Percentiles rank a stretch among this genome's conserved stretches.
Evolutionary conservation across 2,888 invertebrate species (phyloP).

Genomic region (Dasysyrphus albostriatus): DNA sequence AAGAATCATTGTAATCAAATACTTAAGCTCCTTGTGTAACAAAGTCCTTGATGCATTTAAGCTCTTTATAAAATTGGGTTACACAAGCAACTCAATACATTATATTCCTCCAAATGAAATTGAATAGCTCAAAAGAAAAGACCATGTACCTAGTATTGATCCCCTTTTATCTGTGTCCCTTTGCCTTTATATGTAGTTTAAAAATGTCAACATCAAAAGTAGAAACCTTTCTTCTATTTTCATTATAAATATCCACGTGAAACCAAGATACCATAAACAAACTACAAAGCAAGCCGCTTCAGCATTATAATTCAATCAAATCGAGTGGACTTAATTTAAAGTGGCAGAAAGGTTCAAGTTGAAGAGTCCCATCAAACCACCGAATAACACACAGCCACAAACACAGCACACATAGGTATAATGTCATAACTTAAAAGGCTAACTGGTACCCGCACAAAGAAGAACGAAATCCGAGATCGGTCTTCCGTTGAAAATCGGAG

Average conservation of each 20-base stretch:
- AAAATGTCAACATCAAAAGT: conserved; percentile 6
- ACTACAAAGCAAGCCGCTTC: conserved; percentile 50
- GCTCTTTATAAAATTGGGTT: no score
- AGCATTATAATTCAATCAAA: conserved; percentile 55
- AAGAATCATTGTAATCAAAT: no score
- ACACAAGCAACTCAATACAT: no score
- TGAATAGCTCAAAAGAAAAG: no score
- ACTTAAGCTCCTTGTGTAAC: background rate
- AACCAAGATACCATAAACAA: conserved; percentile 25
- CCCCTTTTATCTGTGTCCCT: no score
- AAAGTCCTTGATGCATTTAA: background rate
- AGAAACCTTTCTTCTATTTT: background rate
- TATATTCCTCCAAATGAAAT: no score
- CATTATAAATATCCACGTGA: conserved; percentile 38
- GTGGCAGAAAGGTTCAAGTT: conserved; percentile 58
- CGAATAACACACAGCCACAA: background rate
- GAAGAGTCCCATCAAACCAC: conserved; percentile 34
- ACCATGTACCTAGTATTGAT: no score
- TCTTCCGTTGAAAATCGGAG: conserved; percentile 66
- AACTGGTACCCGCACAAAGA: conserved; percentile 46
- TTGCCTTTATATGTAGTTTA: no score
- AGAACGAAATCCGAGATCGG: conserved; percentile 56
- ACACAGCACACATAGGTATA: conserved; percentile 1
- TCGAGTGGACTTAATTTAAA: conserved; percentile 67
- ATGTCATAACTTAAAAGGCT: conserved; percentile 57